Base-by-base conservation (phyloP, 2,797 vertebrate genomes). In the Falco columbarius region DNA sequence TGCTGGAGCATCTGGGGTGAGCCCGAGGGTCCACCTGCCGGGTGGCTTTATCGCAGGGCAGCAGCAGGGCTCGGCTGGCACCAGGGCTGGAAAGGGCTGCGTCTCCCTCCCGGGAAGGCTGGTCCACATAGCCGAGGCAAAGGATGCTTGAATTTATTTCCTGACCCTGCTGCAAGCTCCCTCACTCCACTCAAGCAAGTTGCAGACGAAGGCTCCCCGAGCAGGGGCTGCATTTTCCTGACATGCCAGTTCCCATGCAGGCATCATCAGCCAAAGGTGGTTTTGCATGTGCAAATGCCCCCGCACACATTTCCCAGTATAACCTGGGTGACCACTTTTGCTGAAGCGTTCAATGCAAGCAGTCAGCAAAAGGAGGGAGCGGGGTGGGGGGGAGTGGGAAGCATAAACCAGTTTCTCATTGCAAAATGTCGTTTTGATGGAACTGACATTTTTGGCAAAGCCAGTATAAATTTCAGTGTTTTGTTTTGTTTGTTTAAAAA, bases 381-480 rank as follows among this genome's bases (percentile, higher is more conserved):
- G 15, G 15, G 40, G 40, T 6, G 40, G 40, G 40, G 40, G 40
- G 40, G 40, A 3, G 12, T 19, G 4, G 12, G 11, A 42, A 87
- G 38, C 68, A 87, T 40, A 74, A 92, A 90, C 34, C 75, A 54
- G 61, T 91, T 96, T 95, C 93, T 92, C 18, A 0, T 85, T 91
- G 87, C 72, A 96, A 95, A 96, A 96, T 95, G 93, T 83, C 87
- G 74, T 86, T 94, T 95, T 89, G 96, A 88, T 72, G 54, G 81
- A 90, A 86, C 49, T 95, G 93, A 89, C 96, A 90, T 96, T 97
- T 95, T 95, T 97, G 91, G 95, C 85, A 95, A 95, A 96, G 91
- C 84, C 81, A 95, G 85, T 81, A 87, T 88, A 95, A 95, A 95
- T 95, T 95, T 94, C 89, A 93, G 11, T 96, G 80, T 90, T 97